Evolutionary conservation across 2,797 vertebrate species (phyloP).

Genomic region (Brachyrhaphis roseni): DNA sequence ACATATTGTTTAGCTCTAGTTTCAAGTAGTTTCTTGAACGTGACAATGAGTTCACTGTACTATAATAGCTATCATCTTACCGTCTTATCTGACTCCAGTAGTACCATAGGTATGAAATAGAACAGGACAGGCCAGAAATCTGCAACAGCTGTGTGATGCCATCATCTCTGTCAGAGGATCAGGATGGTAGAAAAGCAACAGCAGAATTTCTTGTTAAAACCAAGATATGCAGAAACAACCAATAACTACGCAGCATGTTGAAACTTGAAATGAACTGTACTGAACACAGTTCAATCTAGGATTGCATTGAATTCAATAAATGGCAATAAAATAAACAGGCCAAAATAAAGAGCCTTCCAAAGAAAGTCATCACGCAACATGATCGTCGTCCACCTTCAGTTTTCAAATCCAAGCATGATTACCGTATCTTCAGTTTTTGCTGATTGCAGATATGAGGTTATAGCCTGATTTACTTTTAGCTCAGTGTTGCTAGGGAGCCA

Average conservation of each 20-base stretch:
- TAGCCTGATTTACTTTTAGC: slow-evolving; percentile 6
- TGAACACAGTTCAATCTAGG: background rate
- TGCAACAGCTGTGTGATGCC: background rate
- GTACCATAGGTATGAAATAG: background rate
- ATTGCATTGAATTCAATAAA: background rate
- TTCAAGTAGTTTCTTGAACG: background rate
- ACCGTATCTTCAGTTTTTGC: background rate
- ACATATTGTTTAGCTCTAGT: too few species aligned
- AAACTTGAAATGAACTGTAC: background rate
- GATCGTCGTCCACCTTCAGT: background rate
- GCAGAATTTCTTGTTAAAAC: background rate
- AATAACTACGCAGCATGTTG: too few species aligned
- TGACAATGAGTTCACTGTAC: background rate
- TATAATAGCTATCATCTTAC: background rate
- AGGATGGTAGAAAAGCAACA: too few species aligned
- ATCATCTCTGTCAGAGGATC: background rate
- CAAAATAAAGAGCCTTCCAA: background rate
- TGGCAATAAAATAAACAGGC: background rate
- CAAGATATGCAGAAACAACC: too few species aligned
- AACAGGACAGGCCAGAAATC: background rate
- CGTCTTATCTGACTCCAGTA: background rate
- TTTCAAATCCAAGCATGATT: background rate
- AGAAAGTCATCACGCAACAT: background rate
- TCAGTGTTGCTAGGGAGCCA: slow-evolving; percentile 7
- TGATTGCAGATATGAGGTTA: background rate